Conservation (phyloP, 2,797 vertebrate genomes). For the Fundulus diaphanus region DNA sequence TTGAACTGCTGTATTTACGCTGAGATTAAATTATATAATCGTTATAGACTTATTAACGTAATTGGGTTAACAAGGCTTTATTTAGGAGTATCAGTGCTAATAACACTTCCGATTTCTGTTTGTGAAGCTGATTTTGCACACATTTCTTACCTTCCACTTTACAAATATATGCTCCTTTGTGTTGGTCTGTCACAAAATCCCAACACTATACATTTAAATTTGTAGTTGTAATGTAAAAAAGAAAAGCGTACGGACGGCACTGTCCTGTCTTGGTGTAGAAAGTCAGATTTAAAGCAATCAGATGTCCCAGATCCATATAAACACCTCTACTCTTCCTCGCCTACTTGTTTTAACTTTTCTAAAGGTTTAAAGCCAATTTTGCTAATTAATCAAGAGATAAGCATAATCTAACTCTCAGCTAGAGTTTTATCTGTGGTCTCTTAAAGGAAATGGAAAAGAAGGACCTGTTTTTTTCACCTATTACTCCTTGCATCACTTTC, state of each 20-base stretch:
- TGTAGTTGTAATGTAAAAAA: background rate
- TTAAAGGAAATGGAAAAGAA: slow-evolving; percentile 19
- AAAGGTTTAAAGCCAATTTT: background rate
- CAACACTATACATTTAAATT: background rate
- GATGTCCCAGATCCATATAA: background rate
- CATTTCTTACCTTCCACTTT: background rate
- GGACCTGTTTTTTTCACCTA: background rate
- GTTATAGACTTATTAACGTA: too few relatives aligned
- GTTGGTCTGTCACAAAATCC: too few relatives aligned
- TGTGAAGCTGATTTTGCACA: background rate
- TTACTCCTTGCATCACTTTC: slow-evolving; percentile 4
- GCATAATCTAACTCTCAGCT: slow-evolving; percentile 1
- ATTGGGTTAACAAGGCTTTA: too few relatives aligned
- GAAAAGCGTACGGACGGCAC: background rate
- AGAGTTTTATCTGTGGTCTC: slow-evolving; percentile 2
- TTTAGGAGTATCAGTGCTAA: background rate
- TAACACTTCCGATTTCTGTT: background rate
- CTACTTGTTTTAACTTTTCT: slow-evolving; percentile 1
- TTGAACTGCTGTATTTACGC: background rate
- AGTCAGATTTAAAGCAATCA: background rate
- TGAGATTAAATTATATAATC: background rate
- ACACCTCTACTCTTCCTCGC: background rate
- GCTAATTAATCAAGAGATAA: slow-evolving; percentile 10
- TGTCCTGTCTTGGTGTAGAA: background rate
- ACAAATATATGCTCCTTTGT: background rate